These are phyloP conservation scores for Platypus cylindrus DNA, from an alignment of 2,888 invertebrate genomes.

Conservation along the genomic window DNA sequence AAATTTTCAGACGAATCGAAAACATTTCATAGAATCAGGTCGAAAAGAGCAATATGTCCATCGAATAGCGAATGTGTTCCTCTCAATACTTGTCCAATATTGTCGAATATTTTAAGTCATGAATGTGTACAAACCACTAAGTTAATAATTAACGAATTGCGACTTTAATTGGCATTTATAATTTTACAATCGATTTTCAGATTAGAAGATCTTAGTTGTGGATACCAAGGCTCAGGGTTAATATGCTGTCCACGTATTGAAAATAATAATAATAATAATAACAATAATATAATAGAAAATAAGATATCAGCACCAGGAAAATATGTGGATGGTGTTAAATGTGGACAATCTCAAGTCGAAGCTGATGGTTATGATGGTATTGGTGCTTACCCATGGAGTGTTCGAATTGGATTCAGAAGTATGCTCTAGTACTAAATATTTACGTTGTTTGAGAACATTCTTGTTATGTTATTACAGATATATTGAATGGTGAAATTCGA, in stretches of 20 bases:
- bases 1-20: too few species aligned
- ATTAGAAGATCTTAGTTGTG: constrained; percentile 46
- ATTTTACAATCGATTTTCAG: constrained; percentile 24
- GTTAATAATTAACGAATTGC: constrained; percentile 31
- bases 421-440: constrained; percentile 24
- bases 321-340: constrained; percentile 37
- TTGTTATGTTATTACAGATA: constrained; percentile 39
- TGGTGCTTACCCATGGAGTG: constrained; percentile 66
- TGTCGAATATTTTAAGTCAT: constrained; percentile 44
- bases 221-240: constrained; percentile 40
- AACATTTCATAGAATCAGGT: too few species aligned
- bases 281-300: constrained; percentile 8
- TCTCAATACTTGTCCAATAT: constrained; percentile 42
- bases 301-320: constrained; percentile 18
- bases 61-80: constrained; percentile 38
- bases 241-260: constrained; percentile 45
- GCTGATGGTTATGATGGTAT: constrained; percentile 52
- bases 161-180: neutral
- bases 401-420: constrained; percentile 65
- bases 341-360: constrained; percentile 53
- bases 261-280: constrained; percentile 28
- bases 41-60: constrained; percentile 29
- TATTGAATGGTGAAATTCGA: constrained; percentile 51
- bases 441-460: constrained; percentile 2
- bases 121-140: constrained; percentile 47